phyloP scores from a whole-genome alignment of 92 coral and sea anemone species.

The Blastomussa wellsi region DNA sequence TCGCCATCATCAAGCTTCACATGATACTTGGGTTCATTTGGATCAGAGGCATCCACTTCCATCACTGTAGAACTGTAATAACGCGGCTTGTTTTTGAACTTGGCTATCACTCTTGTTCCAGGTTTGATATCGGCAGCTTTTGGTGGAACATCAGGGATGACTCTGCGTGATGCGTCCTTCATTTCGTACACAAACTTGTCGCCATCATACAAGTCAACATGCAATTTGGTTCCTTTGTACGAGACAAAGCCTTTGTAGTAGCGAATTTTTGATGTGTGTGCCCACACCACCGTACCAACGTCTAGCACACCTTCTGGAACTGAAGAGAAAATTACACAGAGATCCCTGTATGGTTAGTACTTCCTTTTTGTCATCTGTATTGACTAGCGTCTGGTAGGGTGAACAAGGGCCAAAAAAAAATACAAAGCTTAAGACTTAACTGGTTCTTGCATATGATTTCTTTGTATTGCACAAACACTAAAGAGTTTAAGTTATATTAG shows the following conservation, averaged over 20 bases:
- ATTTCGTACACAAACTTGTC: conserved; percentile 74
- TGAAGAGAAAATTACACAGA: conserved; percentile 7
- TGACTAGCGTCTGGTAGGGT: too few species aligned
- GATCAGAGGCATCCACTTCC: conserved; percentile 57
- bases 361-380: too few species aligned
- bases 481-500: too few species aligned
- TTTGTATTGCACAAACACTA: too few species aligned
- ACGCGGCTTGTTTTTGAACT: conserved; percentile 52
- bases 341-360: background rate
- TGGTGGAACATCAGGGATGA: conserved; percentile 73
- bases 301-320: conserved; percentile 79
- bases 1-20: conserved; percentile 81
- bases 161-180: conserved; percentile 74
- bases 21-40: conserved; percentile 50
- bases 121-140: conserved; percentile 62
- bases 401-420: too few species aligned
- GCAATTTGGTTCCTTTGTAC: conserved; percentile 83
- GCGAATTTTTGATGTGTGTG: conserved; percentile 60
- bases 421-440: too few species aligned
- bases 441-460: too few species aligned
- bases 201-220: conserved; percentile 91
- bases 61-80: conserved; percentile 57
- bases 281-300: conserved; percentile 89
- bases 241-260: conserved; percentile 88
- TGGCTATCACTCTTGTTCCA: conserved; percentile 76